Percentiles rank a stretch among this genome's conserved stretches.
Conservation (phyloP, 2,113 vertebrate species). For the Ondatra zibethicus region DNA sequence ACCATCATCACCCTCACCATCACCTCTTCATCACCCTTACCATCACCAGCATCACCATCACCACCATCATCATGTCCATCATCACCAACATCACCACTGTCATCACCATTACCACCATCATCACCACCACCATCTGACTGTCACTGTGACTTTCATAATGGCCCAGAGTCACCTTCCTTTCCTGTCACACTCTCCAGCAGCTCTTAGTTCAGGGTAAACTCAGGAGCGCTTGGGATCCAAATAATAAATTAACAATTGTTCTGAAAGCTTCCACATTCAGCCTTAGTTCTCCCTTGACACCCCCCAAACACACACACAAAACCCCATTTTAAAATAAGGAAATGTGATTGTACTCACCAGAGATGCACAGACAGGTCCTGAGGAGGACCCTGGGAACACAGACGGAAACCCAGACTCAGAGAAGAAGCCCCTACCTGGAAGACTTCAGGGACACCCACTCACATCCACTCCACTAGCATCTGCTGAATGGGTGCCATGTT, state of each 20-base stretch:
- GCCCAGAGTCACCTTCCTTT: background rate
- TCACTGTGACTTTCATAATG: background rate
- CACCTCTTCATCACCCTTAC: too few relatives aligned
- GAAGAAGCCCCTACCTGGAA: background rate
- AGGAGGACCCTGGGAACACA: slow-evolving; percentile 79
- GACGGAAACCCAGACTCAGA: slow-evolving; percentile 29
- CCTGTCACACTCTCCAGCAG: background rate
- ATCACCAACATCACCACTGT: background rate
- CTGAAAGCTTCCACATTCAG: background rate
- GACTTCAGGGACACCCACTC: background rate
- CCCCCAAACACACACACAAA: background rate
- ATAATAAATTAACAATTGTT: background rate
- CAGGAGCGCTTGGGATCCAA: background rate
- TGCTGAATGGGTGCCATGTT: background rate
- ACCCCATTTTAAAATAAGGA: background rate
- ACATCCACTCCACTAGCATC: background rate
- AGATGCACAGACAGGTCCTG: slow-evolving; percentile 83
- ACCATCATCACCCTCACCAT: background rate
- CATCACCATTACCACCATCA: background rate
- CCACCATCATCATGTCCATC: background rate
- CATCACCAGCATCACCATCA: background rate
- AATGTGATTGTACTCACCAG: slow-evolving; percentile 81
- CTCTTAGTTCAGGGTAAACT: background rate
- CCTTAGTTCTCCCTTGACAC: background rate
- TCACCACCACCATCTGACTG: background rate